Conservation (phyloP, 1,140 invertebrate genomes). For the Belonocnema kinseyi region DNA sequence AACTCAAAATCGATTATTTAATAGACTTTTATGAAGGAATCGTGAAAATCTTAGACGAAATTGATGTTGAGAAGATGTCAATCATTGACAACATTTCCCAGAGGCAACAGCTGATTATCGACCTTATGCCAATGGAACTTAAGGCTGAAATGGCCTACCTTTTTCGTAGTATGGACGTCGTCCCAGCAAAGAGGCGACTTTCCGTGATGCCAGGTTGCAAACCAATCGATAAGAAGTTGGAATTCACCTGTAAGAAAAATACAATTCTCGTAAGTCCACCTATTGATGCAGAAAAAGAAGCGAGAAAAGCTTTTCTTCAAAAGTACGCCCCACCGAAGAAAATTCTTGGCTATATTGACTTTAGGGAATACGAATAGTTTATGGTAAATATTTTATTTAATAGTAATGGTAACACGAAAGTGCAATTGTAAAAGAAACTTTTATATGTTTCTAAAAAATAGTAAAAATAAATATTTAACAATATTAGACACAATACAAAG, state of each 20-base stretch:
- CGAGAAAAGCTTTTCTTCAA: slow-evolving; percentile 43
- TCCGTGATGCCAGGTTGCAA: slow-evolving; percentile 68
- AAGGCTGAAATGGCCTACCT: slow-evolving; percentile 56
- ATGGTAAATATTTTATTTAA: background rate
- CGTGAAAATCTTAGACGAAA: slow-evolving; percentile 48
- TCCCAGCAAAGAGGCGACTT: slow-evolving; percentile 56
- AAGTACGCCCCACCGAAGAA: slow-evolving; percentile 46
- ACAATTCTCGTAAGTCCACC: slow-evolving; percentile 50
- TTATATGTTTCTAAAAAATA: too few species aligned
- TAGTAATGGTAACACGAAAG: too few species aligned
- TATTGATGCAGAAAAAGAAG: slow-evolving; percentile 48
- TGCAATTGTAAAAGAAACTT: too few species aligned
- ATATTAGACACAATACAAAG: too few species aligned
- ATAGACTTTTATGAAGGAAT: slow-evolving; percentile 61
- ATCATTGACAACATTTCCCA: slow-evolving; percentile 49
- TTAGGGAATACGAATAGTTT: slow-evolving; percentile 56
- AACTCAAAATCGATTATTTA: slow-evolving; percentile 54
- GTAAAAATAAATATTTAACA: too few species aligned
- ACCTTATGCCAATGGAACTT: slow-evolving; percentile 59
- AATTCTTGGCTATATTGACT: slow-evolving; percentile 57
- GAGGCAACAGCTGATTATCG: slow-evolving; percentile 56
- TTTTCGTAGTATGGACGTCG: slow-evolving; percentile 58
- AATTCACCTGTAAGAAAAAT: slow-evolving; percentile 52
- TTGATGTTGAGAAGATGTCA: slow-evolving; percentile 50
- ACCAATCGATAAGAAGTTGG: slow-evolving; percentile 55